These are phyloP conservation scores for Notodonta dromedarius DNA, from an alignment of 2,888 invertebrate genomes.

Conservation along the genomic window DNA sequence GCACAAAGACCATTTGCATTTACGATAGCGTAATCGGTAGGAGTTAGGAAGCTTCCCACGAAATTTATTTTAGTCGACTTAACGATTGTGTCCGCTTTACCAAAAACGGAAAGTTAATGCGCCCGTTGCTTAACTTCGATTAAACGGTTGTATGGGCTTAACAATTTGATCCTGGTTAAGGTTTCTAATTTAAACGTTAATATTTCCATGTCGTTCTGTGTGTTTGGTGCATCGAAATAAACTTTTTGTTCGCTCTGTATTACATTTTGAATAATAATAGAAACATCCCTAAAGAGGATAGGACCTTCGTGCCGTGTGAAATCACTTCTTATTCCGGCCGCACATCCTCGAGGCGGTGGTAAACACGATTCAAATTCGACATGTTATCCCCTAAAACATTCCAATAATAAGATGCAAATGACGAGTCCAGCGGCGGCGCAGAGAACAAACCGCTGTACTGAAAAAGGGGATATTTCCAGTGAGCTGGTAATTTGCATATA, in stretches of 20 bases:
- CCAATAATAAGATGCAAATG: constrained; percentile 79
- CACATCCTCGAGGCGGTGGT: constrained; percentile 57
- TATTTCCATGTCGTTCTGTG: constrained; percentile 21
- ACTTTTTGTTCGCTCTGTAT: constrained; percentile 42
- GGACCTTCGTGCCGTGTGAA: constrained; percentile 62
- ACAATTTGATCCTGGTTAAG: constrained; percentile 49
- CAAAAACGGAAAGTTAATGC: constrained; percentile 71
- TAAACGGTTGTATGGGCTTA: constrained; percentile 60
- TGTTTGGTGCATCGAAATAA: constrained; percentile 38
- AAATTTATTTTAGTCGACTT: constrained; percentile 78
- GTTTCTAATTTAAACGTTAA: constrained; percentile 47
- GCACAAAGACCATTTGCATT: constrained; percentile 59
- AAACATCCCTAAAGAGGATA: constrained; percentile 31
- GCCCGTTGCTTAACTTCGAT: constrained; percentile 62
- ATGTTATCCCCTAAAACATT: constrained; percentile 72
- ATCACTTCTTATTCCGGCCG: constrained; percentile 66
- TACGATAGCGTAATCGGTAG: constrained; percentile 48
- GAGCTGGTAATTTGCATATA: constrained; percentile 76
- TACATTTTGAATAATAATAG: constrained; percentile 56
- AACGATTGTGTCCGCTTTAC: constrained; percentile 71
- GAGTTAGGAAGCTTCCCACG: constrained; percentile 72
- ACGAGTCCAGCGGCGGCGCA: constrained; percentile 61
- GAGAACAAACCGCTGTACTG: constrained; percentile 63
- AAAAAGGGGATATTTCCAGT: constrained; percentile 66
- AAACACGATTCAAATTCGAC: constrained; percentile 72